Conservation (phyloP, 2,888 invertebrate genomes). For the Chaetoderma sp. region DNA sequence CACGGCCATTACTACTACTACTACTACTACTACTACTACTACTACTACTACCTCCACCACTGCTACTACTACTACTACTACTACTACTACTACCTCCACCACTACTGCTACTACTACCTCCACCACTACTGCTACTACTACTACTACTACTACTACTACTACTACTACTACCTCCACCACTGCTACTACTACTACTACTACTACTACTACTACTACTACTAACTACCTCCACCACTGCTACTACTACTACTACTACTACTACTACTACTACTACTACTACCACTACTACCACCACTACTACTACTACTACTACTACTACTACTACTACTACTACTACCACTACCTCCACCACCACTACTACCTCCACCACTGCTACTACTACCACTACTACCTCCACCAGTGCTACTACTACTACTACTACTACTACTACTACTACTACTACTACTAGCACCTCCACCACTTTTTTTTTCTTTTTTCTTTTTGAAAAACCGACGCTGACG, state of each 20-base stretch:
- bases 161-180: constrained; percentile 13
- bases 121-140: constrained; percentile 9
- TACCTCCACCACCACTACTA: no score
- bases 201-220: constrained; percentile 14
- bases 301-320: constrained; percentile 14
- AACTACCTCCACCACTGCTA: no score
- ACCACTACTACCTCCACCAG: constrained; percentile 14
- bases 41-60: constrained; percentile 19
- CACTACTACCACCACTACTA: constrained; percentile 18
- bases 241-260: constrained; percentile 14
- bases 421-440: constrained; percentile 15
- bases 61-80: constrained; percentile 9
- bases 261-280: constrained; percentile 15
- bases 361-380: constrained; percentile 8
- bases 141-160: constrained; percentile 11
- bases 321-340: constrained; percentile 12
- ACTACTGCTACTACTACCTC: no score
- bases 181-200: constrained; percentile 15
- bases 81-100: constrained; percentile 10
- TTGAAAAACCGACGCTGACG: no score
- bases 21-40: constrained; percentile 15
- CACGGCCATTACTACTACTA: no score
- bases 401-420: constrained; percentile 9
- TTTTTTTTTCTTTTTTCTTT: no score
- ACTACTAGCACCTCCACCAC: constrained; percentile 12